Percentiles rank a stretch among this genome's conserved stretches.
These are phyloP conservation scores for human DNA, from an alignment of 2,113 vertebrate species.

Conservation along the genomic window GRCh38 chr6:167527501-167528000, in stretches of 20 bases:
- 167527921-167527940: accelerated
- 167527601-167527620: accelerated
- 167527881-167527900: accelerated
- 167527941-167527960: neutral
- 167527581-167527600: accelerated
- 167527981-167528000: accelerated
- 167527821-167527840: neutral
- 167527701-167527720: accelerated
- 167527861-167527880: accelerated
- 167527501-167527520: neutral
- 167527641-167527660: accelerated
- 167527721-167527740: neutral
- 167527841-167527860: accelerated
- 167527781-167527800: accelerated
- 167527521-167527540: neutral
- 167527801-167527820: neutral
- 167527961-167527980: accelerated
- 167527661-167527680: accelerated
- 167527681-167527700: neutral
- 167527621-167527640: accelerated
- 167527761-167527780: accelerated
- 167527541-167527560: neutral
- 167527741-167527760: accelerated
- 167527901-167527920: accelerated
- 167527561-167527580: accelerated